phyloP scores from a whole-genome alignment of 2,888 invertebrate species.

The Camptogramma bilineatum region DNA sequence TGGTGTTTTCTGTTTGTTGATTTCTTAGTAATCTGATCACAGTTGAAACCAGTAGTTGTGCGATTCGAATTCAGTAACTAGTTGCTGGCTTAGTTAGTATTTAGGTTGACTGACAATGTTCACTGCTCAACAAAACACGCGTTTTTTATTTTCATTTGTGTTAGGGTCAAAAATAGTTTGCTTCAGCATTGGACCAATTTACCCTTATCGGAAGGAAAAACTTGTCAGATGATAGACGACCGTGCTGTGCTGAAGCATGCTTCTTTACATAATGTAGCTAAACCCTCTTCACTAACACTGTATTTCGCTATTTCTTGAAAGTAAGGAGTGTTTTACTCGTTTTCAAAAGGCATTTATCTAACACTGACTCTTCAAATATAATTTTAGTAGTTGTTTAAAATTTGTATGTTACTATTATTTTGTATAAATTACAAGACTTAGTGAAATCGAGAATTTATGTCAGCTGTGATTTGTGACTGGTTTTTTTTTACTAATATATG shows the following conservation, averaged over 20 bases:
- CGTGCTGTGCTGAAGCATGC: slow-evolving; percentile 7
- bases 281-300: slow-evolving; percentile 48
- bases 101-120: slow-evolving; percentile 58
- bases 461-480: slow-evolving; percentile 85
- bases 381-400: slow-evolving; percentile 66
- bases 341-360: slow-evolving; percentile 75
- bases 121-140: slow-evolving; percentile 61
- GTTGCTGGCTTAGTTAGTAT: slow-evolving; percentile 38
- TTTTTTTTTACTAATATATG: slow-evolving; percentile 81
- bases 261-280: slow-evolving; percentile 9
- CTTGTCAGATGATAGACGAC: background rate
- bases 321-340: slow-evolving; percentile 41
- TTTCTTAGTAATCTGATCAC: slow-evolving; percentile 19
- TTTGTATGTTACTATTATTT: slow-evolving; percentile 75
- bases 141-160: slow-evolving; percentile 10
- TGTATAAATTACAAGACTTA: slow-evolving; percentile 80
- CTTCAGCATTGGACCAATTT: slow-evolving; percentile 16
- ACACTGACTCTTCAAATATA: slow-evolving; percentile 62
- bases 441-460: slow-evolving; percentile 84
- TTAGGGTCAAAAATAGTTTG: slow-evolving; percentile 7
- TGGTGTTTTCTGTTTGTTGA: slow-evolving; percentile 20
- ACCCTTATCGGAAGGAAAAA: slow-evolving; percentile 23
- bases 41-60: slow-evolving; percentile 20
- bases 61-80: slow-evolving; percentile 16
- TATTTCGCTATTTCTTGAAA: slow-evolving; percentile 40